These are phyloP conservation scores for Tenebrio molitor DNA, from an alignment of 1,140 invertebrate genomes.

Conservation along the genomic window DNA sequence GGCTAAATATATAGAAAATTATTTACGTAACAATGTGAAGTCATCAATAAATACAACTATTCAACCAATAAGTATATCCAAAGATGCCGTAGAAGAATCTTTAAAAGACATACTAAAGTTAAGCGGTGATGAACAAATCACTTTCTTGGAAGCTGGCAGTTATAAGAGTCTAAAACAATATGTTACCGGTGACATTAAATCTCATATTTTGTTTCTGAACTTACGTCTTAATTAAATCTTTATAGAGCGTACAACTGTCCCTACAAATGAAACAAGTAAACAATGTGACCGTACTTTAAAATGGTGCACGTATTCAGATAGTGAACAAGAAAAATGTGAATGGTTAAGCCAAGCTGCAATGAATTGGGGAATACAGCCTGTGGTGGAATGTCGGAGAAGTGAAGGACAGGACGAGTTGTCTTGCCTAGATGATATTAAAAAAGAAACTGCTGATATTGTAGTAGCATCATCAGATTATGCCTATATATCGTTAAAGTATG, in stretches of 20 bases:
- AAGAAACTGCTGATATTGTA: slow-evolving; percentile 76
- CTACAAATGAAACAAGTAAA: slow-evolving; percentile 54
- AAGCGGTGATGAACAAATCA: too few relatives aligned
- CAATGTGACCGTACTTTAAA: slow-evolving; percentile 68
- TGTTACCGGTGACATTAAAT: too few relatives aligned
- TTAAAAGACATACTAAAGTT: slow-evolving; percentile 2
- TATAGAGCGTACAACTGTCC: slow-evolving; percentile 41
- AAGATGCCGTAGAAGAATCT: neutral
- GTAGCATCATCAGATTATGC: slow-evolving; percentile 78
- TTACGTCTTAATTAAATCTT: too few relatives aligned
- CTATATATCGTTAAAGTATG: slow-evolving; percentile 76
- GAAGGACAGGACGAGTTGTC: slow-evolving; percentile 64
- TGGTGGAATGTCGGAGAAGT: slow-evolving; percentile 63
- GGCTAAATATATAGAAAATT: too few relatives aligned
- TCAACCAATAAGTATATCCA: neutral
- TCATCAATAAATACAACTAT: neutral
- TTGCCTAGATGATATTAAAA: slow-evolving; percentile 74
- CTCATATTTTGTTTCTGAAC: too few relatives aligned
- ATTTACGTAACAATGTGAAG: slow-evolving; percentile 28
- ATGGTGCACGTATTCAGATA: slow-evolving; percentile 72
- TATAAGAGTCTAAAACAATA: too few relatives aligned
- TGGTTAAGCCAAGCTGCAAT: slow-evolving; percentile 71
- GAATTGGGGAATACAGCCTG: slow-evolving; percentile 72
- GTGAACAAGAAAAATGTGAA: slow-evolving; percentile 72
- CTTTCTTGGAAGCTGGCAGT: too few relatives aligned